Evolutionary conservation across 2,797 vertebrate species (phyloP), one percentile per base, ranked within the genome.

Genomic region (Schizopygopsis malacanthus): DNA sequence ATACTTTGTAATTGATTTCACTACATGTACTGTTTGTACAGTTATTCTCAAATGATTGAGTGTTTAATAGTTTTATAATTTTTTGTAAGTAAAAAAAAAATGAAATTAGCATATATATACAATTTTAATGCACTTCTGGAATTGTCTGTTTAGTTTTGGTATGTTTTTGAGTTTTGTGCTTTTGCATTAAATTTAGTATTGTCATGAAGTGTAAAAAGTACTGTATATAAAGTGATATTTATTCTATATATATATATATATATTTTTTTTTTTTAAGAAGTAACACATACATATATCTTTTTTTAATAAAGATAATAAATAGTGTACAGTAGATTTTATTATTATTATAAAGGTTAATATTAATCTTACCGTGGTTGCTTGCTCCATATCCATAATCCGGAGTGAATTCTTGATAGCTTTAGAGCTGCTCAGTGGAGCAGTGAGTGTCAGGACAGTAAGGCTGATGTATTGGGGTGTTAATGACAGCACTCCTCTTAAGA

Each of bases 341-440:
- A 70, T 81, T 39, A 83, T 91, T 47, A 86, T 88, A 86, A 92
- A 87, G 87, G 85, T 91, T 82, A 65, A 90, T 59, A 83, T 73
- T 65, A 80, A 79, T 84, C 94, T 95, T 95, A 95, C 93, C 94
- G 92, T 96, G 79, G 52, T 79, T 86, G 89, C 89, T 88, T 13
- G 88, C 87, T 90, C 81, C 88, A 84, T 84, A 86, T 83, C 75
- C 73, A 86, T 85, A 81, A 86, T 94, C 92, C 94, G 43, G 59
- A 70, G 78, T 80, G 54, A 75, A 86, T 79, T 87, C 86, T 86
- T 79, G 72, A 69, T 45, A 20, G 76, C 65, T 71, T 81, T 79
- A 88, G 90, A 90, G 90, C 91, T 91, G 90, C 79, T 87, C 65
- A 25, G 79, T 81, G 69, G 52, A 83, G 81, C 39, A 84, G 73